A percentile compares a stretch with the other conserved stretches of the same genome.
These are phyloP conservation scores for Caenorhabditis panamensis DNA, from an alignment of 2,888 invertebrate species.

Conservation along the genomic window DNA sequence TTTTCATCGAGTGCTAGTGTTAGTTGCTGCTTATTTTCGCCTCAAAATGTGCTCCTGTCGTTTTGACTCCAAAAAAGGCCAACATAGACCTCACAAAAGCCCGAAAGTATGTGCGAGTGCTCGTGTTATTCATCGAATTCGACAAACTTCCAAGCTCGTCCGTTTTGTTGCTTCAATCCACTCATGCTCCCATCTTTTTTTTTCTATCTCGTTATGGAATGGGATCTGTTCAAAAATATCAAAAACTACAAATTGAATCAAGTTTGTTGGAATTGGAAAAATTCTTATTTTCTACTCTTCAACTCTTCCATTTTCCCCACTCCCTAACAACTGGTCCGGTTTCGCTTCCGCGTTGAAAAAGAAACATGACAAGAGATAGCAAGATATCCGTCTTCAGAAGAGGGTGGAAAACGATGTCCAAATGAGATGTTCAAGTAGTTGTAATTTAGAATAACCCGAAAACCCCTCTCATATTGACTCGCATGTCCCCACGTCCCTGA, in stretches of 20 bases:
- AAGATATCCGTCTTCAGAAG: slow-evolving; percentile 29
- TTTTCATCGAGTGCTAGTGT: slow-evolving; percentile 10
- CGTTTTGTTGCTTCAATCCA: slow-evolving; percentile 4
- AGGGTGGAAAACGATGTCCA: slow-evolving; percentile 33
- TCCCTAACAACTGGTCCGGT: neutral
- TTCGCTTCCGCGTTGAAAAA: slow-evolving; percentile 1
- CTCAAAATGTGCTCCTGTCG: neutral
- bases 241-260: too few species aligned
- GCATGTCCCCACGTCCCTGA: slow-evolving; percentile 13
- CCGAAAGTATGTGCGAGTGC: slow-evolving; percentile 19
- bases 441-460: slow-evolving; percentile 42
- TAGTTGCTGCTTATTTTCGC: neutral
- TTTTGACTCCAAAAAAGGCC: slow-evolving; percentile 13
- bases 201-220: slow-evolving; percentile 25
- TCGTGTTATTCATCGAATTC: slow-evolving; percentile 37
- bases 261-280: neutral
- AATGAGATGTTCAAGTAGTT: slow-evolving; percentile 62
- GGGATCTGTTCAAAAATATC: slow-evolving; percentile 17
- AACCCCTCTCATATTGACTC: slow-evolving; percentile 26
- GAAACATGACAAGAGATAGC: slow-evolving; percentile 17
- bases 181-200: slow-evolving; percentile 7
- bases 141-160: slow-evolving; percentile 13
- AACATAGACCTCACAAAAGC: slow-evolving; percentile 31
- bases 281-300: slow-evolving; percentile 8
- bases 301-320: neutral